Conservation (phyloP, 2,888 invertebrate species). For the Gymnocheta viridis region DNA sequence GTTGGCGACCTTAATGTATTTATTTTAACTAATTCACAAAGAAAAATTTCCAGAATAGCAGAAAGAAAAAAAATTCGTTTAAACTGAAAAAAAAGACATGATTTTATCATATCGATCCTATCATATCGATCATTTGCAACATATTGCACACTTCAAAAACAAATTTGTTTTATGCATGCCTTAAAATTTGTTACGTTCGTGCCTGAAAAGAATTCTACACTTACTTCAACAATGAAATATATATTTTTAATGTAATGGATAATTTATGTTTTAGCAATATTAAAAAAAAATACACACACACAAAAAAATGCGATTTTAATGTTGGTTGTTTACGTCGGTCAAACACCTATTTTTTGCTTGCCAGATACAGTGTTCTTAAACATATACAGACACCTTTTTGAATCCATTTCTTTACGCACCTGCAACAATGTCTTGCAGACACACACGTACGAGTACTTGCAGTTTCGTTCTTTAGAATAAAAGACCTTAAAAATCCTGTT, state of each 20-base stretch:
- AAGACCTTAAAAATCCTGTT: constrained; percentile 48
- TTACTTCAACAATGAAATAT: neutral
- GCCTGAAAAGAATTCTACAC: neutral
- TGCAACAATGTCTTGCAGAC: constrained; percentile 62
- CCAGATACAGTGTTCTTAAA: constrained; percentile 3
- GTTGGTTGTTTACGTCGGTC: constrained; percentile 20
- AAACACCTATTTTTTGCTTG: constrained; percentile 28
- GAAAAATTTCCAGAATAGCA: neutral
- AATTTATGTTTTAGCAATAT: constrained; percentile 47
- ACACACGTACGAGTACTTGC: neutral
- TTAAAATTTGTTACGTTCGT: neutral
- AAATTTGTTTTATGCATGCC: neutral
- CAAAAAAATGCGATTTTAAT: constrained; percentile 40
- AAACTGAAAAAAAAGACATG: neutral
- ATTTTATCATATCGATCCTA: neutral
- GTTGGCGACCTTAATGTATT: too few relatives aligned
- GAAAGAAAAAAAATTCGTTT: neutral
- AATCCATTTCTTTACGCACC: constrained; percentile 66
- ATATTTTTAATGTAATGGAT: constrained; percentile 18
- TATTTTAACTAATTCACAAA: too few relatives aligned
- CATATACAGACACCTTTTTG: constrained; percentile 52
- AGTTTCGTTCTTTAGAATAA: constrained; percentile 10
- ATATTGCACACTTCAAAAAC: neutral
- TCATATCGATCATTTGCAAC: neutral
- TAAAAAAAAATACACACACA: neutral